Conservation (phyloP, 1,140 invertebrate genomes). For the Brachionus asplanchnoidis region DNA sequence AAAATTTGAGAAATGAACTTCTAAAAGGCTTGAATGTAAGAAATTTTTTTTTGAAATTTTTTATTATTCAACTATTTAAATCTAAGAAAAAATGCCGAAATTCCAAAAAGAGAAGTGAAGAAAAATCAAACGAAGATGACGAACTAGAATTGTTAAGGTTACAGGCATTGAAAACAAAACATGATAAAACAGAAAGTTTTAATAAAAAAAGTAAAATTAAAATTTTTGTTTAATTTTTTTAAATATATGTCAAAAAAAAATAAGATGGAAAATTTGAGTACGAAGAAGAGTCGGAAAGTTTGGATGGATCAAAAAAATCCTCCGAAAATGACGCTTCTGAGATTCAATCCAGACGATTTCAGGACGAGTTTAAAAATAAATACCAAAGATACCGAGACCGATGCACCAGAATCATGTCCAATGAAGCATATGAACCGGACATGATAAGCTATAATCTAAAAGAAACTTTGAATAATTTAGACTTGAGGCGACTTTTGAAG, state of each 20-base stretch:
- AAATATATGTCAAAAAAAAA: not conserved
- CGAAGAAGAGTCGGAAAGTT: not conserved
- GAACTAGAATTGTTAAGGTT: not conserved
- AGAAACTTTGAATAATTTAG: constrained; percentile 9
- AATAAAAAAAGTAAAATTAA: not conserved
- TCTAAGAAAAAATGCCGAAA: not conserved
- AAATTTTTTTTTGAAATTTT: not conserved
- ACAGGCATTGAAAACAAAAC: not conserved
- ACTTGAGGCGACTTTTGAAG: not conserved
- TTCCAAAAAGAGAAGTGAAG: not conserved
- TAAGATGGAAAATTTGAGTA: not conserved
- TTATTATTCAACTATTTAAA: not conserved
- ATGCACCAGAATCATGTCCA: constrained; percentile 13
- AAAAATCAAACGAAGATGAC: not conserved
- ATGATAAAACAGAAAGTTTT: not conserved
- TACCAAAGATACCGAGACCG: constrained; percentile 12
- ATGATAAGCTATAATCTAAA: not conserved
- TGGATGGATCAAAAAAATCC: not conserved
- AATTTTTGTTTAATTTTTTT: not conserved
- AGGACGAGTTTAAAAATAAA: not conserved
- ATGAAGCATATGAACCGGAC: constrained; percentile 11
- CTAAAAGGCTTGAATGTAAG: not conserved
- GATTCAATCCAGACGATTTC: not conserved
- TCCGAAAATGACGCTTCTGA: not conserved
- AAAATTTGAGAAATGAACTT: not conserved